phyloP scores from a whole-genome alignment of 2,113 vertebrate species.

The Mustela nigripes region DNA sequence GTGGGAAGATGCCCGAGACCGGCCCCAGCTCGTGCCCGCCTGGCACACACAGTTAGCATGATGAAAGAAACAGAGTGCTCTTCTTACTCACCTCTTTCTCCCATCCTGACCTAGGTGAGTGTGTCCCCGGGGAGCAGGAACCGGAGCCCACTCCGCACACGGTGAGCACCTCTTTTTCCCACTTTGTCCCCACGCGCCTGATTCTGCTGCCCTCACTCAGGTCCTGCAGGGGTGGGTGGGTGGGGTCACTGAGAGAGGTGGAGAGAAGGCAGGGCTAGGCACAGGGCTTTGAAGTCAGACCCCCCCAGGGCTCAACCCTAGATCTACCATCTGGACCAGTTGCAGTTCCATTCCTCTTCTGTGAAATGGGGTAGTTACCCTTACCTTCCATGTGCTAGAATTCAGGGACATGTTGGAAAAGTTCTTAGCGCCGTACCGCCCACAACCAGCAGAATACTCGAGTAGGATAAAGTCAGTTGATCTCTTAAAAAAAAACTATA shows the following conservation, averaged over 20 bases:
- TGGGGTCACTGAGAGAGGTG: too few species aligned
- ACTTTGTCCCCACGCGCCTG: fast-evolving
- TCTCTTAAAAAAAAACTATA: neutral
- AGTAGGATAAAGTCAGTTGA: neutral
- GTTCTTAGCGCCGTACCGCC: neutral
- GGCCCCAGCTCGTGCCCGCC: fast-evolving
- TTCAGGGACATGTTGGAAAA: neutral
- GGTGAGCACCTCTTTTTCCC: constrained; percentile 76
- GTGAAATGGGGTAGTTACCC: neutral
- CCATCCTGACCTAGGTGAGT: constrained; percentile 88
- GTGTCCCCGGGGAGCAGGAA: constrained; percentile 88
- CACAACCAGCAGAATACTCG: neutral
- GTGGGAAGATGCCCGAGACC: fast-evolving
- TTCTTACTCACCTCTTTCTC: constrained; percentile 21
- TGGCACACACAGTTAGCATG: fast-evolving
- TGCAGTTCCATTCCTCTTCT: neutral
- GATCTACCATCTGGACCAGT: neutral
- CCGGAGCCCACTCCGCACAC: neutral
- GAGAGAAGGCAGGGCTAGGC: neutral
- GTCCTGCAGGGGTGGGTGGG: neutral
- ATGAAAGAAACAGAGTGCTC: neutral
- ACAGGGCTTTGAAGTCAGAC: neutral
- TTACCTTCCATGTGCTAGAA: neutral
- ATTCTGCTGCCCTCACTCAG: neutral
- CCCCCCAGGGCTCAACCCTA: neutral